Evolutionary conservation across 2,797 vertebrate genomes (phyloP).

Genomic region (Euphonia xanthogaster): DNA sequence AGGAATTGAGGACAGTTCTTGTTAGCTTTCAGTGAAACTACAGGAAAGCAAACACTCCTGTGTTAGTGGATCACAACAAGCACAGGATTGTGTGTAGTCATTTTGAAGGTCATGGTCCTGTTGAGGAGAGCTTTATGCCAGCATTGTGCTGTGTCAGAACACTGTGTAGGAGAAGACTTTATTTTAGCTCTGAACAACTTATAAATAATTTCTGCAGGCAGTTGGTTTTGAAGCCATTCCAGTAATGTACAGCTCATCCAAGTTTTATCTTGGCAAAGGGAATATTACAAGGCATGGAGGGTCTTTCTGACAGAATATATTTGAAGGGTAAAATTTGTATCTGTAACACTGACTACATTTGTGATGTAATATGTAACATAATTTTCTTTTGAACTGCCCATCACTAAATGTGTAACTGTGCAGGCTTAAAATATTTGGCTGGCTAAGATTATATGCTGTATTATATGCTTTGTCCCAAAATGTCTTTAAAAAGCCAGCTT

Average conservation of each 20-base stretch:
- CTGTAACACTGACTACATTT: background rate
- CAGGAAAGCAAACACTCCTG: background rate
- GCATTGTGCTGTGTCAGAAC: background rate
- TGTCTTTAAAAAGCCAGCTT: background rate
- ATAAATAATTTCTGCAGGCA: constrained; percentile 17
- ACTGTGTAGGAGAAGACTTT: background rate
- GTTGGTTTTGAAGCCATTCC: background rate
- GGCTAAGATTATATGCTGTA: background rate
- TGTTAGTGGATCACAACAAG: background rate
- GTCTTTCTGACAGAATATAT: background rate
- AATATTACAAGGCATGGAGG: background rate
- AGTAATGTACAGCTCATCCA: background rate
- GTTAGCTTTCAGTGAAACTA: background rate
- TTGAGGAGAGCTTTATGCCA: background rate
- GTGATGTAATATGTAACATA: background rate
- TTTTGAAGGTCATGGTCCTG: background rate
- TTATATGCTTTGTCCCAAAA: background rate
- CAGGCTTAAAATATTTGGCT: background rate
- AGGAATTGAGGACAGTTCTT: background rate
- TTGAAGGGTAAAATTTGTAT: background rate
- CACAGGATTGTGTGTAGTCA: background rate
- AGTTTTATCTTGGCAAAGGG: background rate
- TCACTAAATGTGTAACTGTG: background rate
- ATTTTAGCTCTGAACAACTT: background rate
- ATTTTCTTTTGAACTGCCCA: background rate